Evolutionary conservation across 2,113 vertebrate species (phyloP).

Genomic region (Nymphicus hollandicus): DNA sequence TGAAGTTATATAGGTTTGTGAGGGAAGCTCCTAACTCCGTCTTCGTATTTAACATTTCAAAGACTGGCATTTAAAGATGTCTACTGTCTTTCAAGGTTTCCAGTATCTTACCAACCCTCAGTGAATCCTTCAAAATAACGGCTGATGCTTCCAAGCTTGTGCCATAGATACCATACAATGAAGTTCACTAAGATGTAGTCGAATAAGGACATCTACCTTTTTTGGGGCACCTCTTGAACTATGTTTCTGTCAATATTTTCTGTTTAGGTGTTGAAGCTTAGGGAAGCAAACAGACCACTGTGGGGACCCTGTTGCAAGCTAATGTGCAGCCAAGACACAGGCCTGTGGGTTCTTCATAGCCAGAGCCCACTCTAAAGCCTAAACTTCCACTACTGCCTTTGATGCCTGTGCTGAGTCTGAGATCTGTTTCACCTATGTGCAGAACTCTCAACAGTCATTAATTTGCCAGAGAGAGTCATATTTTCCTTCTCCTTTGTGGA

Average conservation of each 20-base stretch:
- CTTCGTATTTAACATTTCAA: constrained; percentile 6
- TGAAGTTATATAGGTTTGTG: background rate
- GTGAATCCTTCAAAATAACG: background rate
- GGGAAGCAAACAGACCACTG: background rate
- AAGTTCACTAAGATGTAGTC: background rate
- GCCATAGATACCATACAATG: background rate
- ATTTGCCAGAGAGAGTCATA: background rate
- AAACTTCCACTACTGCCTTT: background rate
- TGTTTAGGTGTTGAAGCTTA: background rate
- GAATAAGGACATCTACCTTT: background rate
- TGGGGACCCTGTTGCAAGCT: background rate
- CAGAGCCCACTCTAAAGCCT: background rate
- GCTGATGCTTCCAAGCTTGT: background rate
- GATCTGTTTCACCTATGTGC: background rate
- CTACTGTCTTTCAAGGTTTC: background rate
- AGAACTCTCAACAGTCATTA: background rate
- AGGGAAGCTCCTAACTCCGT: background rate
- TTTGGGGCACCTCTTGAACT: background rate
- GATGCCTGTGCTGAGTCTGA: background rate
- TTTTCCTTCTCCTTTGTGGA: background rate
- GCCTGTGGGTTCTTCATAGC: background rate
- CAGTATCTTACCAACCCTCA: background rate
- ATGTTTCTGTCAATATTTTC: background rate
- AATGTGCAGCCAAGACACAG: background rate
- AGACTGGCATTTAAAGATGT: background rate